phyloP scores from a whole-genome alignment of 2,113 vertebrate species.

The Sinocyclocheilus rhinocerous region DNA sequence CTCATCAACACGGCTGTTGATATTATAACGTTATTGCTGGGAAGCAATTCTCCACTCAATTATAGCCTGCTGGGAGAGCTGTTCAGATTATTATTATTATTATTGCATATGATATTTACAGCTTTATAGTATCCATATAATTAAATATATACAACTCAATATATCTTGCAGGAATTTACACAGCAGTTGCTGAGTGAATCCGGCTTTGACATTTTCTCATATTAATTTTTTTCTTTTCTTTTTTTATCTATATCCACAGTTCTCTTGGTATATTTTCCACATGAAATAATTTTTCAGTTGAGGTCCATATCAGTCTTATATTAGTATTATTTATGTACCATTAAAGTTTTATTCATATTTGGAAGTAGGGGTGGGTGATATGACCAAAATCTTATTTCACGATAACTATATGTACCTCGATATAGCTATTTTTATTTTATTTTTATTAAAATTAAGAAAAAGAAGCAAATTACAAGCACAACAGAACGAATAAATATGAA shows the following conservation, averaged over 20 bases:
- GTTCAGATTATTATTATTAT: not conserved
- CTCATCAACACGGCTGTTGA: not conserved
- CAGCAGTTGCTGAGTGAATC: not conserved
- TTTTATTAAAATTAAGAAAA: too few relatives aligned
- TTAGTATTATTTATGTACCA: not conserved
- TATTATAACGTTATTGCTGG: not conserved
- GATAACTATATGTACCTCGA: too few relatives aligned
- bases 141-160: not conserved
- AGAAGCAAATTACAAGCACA: too few relatives aligned
- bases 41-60: not conserved
- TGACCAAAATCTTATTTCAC: too few relatives aligned
- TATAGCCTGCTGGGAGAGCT: conserved; percentile 1
- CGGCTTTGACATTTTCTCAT: not conserved
- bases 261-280: not conserved
- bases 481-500: too few relatives aligned
- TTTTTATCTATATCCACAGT: not conserved
- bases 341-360: not conserved
- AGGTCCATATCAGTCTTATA: not conserved
- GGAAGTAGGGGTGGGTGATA: too few relatives aligned
- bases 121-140: not conserved
- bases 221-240: not conserved
- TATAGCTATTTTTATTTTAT: too few relatives aligned
- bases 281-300: not conserved
- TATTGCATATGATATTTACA: not conserved
- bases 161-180: not conserved